Evolutionary conservation across 2,888 invertebrate genomes (phyloP), one percentile per base, ranked within the genome.

Genomic region (Buathra laborator): DNA sequence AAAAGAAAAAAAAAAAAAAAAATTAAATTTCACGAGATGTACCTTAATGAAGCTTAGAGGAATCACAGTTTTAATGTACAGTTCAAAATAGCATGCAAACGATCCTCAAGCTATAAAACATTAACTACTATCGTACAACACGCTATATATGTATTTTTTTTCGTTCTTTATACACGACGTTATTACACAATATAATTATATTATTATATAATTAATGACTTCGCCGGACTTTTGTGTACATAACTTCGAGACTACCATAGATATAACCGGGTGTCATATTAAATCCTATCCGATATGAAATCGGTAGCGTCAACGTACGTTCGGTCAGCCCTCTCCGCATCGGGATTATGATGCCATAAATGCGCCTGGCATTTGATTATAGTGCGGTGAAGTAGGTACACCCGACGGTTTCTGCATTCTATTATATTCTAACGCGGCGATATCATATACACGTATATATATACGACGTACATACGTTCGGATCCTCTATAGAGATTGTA

Each of bases 331-430:
- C 75, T 66, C 81, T 56, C 67, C 66, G 74, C 67, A 81, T 56
- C 46, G 81, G 70, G 74, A 81, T 83, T 79, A 83, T 74, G 78
- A 79, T 48, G 74, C 83, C 78, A 77, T 78, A 83, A 83, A 83
- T 83, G 83, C 83, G 46, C 68, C 78, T 83, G 83, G 83, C 83
- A 83, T 83, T 83, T 83, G 78, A 83, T 83, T 79, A 83, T 83
- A 51, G 74, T 64, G 74, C 71, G 78, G 68, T 71, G 62, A 83
- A 83, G 68, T 83, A 44, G 62, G 72, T 83, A 72, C 71, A 77
- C 51, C 72, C 66, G 51, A 72, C 46, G 46, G 81, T 74, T 59
- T 81, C 56, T 56, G 81, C 74, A 68, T 81, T 81, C 81, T 81
- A 81, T 81, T 81, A 81, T 74, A 81, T 68, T 56, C 74, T 44